phyloP scores from a whole-genome alignment of 2,797 vertebrate species.

The Momotus momota region DNA sequence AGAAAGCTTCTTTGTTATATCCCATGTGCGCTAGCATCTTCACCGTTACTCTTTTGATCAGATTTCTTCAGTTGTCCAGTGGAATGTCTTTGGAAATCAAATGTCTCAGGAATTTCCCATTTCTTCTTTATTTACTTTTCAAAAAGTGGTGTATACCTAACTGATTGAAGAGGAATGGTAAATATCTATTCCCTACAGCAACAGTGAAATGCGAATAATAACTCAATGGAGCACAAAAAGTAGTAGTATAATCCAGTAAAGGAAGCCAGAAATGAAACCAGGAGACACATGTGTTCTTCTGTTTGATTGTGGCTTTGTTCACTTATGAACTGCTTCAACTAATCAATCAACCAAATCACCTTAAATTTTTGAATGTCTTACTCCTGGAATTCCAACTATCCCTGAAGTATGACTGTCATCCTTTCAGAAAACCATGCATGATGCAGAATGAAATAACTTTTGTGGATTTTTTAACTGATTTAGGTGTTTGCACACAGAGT shows the following conservation, averaged over 20 bases:
- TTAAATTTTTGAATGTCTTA: neutral
- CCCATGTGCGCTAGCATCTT: neutral
- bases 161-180: neutral
- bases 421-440: neutral
- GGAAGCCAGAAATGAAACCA: neutral
- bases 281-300: neutral
- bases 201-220: neutral
- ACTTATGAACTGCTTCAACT: neutral
- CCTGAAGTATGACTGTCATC: neutral
- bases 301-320: neutral
- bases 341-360: neutral
- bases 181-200: neutral
- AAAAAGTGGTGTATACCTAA: neutral
- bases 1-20: neutral
- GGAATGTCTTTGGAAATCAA: neutral
- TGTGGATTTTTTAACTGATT: neutral
- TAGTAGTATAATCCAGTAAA: neutral
- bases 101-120: neutral
- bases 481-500: neutral
- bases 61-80: neutral
- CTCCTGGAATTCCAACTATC: neutral
- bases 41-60: neutral
- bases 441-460: neutral
- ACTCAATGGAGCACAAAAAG: neutral
- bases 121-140: neutral